Percentiles rank a stretch among this genome's conserved stretches.
phyloP scores from a whole-genome alignment of 1,140 invertebrate species.

The Platyscapa corneri region DNA sequence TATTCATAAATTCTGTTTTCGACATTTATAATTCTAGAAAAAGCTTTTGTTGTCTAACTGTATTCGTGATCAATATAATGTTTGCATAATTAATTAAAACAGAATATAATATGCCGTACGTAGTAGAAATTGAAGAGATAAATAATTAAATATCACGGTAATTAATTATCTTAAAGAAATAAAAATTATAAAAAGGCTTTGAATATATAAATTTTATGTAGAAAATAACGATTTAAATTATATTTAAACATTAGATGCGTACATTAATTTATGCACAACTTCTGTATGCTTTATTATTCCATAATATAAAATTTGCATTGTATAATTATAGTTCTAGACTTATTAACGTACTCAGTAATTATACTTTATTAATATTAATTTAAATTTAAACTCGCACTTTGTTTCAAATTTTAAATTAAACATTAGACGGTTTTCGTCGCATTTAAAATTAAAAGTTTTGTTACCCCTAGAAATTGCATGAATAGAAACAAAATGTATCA shows the following conservation, averaged over 20 bases:
- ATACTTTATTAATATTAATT: constrained; percentile 17
- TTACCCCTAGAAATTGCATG: not conserved
- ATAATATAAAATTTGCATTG: constrained; percentile 1
- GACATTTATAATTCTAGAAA: no score
- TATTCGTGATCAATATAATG: no score
- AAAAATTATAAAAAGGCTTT: not conserved
- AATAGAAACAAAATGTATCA: no score
- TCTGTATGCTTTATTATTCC: not conserved
- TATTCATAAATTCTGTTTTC: no score
- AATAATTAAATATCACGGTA: not conserved
- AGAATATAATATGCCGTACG: no score
- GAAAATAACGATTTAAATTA: not conserved
- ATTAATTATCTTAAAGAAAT: not conserved
- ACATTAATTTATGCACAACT: not conserved
- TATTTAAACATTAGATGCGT: not conserved
- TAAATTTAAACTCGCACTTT: not conserved
- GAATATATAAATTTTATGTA: not conserved
- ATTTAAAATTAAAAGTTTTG: not conserved
- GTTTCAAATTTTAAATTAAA: not conserved
- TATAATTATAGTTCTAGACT: not conserved
- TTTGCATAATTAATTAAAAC: no score
- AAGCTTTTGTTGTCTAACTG: no score
- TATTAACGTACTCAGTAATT: not conserved
- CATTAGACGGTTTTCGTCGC: not conserved
- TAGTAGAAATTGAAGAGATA: no score